These are phyloP conservation scores for Chloropsis hardwickii DNA, from an alignment of 2,113 vertebrate genomes.

Conservation along the genomic window DNA sequence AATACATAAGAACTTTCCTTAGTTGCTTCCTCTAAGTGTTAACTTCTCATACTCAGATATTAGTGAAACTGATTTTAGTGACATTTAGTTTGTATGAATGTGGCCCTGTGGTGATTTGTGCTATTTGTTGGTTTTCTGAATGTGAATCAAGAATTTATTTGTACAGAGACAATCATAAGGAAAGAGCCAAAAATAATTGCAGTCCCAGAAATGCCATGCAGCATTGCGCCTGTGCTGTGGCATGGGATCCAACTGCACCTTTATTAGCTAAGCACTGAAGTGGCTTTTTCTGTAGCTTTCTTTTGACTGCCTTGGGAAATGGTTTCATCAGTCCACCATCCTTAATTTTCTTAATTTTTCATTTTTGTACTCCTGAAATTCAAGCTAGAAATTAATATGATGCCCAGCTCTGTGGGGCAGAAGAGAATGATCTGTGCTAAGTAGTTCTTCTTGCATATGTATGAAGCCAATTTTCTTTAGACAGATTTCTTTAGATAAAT, in stretches of 20 bases:
- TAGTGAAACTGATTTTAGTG: background rate
- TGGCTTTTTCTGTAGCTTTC: background rate
- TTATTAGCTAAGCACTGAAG: background rate
- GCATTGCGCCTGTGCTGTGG: background rate
- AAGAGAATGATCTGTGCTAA: background rate
- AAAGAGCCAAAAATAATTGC: background rate
- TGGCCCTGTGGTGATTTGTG: background rate
- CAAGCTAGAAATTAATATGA: background rate
- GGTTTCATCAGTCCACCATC: background rate
- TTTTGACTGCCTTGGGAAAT: background rate
- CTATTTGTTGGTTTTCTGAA: background rate
- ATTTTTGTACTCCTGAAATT: background rate
- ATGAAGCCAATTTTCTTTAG: slow-evolving; percentile 9
- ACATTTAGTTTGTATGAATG: background rate
- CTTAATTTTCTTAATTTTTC: background rate
- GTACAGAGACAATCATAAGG: background rate
- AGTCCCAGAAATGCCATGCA: background rate
- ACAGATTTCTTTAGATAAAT: slow-evolving; percentile 22
- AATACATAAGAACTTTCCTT: background rate
- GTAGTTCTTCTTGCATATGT: background rate
- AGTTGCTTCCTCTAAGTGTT: background rate
- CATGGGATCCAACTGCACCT: background rate
- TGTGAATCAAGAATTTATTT: background rate
- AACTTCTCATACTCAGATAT: background rate
- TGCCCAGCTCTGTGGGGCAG: background rate